Evolutionary conservation across 2,888 invertebrate genomes (phyloP).

Genomic region (Caenorhabditis doughertyi): DNA sequence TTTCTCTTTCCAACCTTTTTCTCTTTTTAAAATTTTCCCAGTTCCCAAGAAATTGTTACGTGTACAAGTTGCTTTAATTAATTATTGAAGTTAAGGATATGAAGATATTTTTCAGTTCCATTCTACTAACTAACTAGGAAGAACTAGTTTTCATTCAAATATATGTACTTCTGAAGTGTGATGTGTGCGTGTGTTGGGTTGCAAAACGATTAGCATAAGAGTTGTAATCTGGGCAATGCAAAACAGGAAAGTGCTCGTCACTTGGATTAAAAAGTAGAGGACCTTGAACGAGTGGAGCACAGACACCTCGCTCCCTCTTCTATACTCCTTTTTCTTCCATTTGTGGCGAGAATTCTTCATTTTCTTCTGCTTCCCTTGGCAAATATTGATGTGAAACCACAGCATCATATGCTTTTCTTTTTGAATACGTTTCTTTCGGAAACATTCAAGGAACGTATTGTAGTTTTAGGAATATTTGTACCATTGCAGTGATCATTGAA

Average conservation of each 20-base stretch:
- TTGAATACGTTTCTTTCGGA: not conserved
- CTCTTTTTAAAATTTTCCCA: slow-evolving; percentile 3
- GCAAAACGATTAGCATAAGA: slow-evolving; percentile 35
- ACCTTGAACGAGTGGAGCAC: slow-evolving; percentile 10
- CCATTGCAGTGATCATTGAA: too few species aligned
- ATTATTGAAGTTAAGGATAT: slow-evolving; percentile 10
- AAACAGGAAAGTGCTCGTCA: slow-evolving; percentile 42
- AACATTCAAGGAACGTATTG: too few species aligned
- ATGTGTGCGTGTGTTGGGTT: slow-evolving; percentile 15
- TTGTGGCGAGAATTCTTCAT: slow-evolving; percentile 9
- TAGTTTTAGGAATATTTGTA: not conserved
- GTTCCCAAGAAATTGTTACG: slow-evolving; percentile 41
- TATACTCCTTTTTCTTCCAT: slow-evolving; percentile 1
- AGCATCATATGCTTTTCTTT: slow-evolving; percentile 2
- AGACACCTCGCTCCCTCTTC: not conserved
- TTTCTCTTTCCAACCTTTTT: not conserved
- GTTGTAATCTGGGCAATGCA: slow-evolving; percentile 20
- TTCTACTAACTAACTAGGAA: not conserved
- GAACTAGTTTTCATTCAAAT: slow-evolving; percentile 41
- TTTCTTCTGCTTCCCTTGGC: not conserved
- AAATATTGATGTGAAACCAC: slow-evolving; percentile 7
- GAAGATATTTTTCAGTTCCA: slow-evolving; percentile 6
- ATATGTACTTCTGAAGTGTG: slow-evolving; percentile 50
- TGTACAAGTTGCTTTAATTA: slow-evolving; percentile 51
- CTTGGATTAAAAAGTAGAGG: slow-evolving; percentile 49